These are phyloP conservation scores for Blera fallax DNA, from an alignment of 2,888 invertebrate genomes.

Conservation along the genomic window DNA sequence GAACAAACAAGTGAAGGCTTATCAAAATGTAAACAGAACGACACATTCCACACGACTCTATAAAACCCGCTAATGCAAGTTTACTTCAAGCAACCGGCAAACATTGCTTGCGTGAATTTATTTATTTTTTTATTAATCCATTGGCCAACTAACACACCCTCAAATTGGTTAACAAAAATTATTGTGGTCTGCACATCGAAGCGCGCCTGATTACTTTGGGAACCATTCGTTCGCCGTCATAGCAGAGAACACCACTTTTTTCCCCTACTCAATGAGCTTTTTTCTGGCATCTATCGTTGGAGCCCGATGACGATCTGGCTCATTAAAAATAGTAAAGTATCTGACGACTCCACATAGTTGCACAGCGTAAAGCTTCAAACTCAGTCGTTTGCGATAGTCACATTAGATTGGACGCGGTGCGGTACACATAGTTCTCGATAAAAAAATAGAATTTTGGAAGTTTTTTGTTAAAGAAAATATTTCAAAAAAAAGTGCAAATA, in stretches of 20 bases:
- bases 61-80: neutral
- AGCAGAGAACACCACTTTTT: neutral
- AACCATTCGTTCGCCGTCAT: neutral
- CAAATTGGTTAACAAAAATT: neutral
- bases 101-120: neutral
- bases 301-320: conserved; percentile 40
- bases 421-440: neutral
- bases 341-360: conserved; percentile 50
- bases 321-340: conserved; percentile 34
- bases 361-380: conserved; percentile 43
- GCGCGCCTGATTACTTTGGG: neutral
- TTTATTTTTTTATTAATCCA: neutral
- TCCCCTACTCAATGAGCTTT: conserved; percentile 43
- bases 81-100: conserved; percentile 19
- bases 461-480: neutral
- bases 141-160: neutral
- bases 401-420: conserved; percentile 40
- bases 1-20: conserved; percentile 38
- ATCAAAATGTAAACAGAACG: conserved; percentile 47
- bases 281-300: conserved; percentile 23
- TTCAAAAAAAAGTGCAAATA: neutral
- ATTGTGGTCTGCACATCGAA: neutral
- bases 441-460: neutral
- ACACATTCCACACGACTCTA: neutral
- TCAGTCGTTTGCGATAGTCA: conserved; percentile 62